These are phyloP conservation scores for Zenarchopterus dispar DNA, from an alignment of 2,797 vertebrate species.

Conservation along the genomic window DNA sequence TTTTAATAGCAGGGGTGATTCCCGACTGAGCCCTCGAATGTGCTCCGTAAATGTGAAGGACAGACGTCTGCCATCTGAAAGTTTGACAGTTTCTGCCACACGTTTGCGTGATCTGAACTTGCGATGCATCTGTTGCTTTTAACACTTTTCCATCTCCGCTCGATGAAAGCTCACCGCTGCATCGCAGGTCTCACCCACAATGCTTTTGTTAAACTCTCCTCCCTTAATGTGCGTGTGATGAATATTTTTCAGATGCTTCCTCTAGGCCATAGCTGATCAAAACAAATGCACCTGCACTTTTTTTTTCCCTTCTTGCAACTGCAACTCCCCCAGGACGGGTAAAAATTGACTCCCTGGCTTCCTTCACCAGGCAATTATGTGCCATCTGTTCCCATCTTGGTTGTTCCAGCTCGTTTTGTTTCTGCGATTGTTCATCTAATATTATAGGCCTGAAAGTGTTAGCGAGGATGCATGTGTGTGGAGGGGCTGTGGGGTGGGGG, in stretches of 20 bases:
- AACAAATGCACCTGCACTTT: slow-evolving; percentile 88
- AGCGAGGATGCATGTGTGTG: slow-evolving; percentile 51
- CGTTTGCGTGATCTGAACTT: slow-evolving; percentile 71
- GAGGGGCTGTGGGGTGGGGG: not conserved
- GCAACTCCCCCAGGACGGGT: slow-evolving; percentile 86
- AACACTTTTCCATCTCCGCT: slow-evolving; percentile 47
- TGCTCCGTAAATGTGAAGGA: slow-evolving; percentile 21
- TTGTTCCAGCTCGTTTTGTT: slow-evolving; percentile 88
- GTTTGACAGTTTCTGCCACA: slow-evolving; percentile 67
- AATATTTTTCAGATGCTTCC: slow-evolving; percentile 82
- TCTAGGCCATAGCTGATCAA: slow-evolving; percentile 86
- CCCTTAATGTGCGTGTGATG: slow-evolving; percentile 80
- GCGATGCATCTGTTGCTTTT: slow-evolving; percentile 75
- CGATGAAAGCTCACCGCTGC: slow-evolving; percentile 64
- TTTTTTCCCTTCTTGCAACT: slow-evolving; percentile 77
- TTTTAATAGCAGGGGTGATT: not conserved
- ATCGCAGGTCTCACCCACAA: slow-evolving; percentile 52
- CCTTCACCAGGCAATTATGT: slow-evolving; percentile 87
- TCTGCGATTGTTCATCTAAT: slow-evolving; percentile 88
- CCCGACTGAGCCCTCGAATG: slow-evolving; percentile 21
- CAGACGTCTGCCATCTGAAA: slow-evolving; percentile 50
- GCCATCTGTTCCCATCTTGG: slow-evolving; percentile 88
- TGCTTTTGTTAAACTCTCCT: slow-evolving; percentile 69
- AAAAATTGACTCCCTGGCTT: slow-evolving; percentile 90
- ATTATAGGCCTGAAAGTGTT: slow-evolving; percentile 84